Conservation (phyloP, 2,797 vertebrate species). For the Calcarius lapponicus region DNA sequence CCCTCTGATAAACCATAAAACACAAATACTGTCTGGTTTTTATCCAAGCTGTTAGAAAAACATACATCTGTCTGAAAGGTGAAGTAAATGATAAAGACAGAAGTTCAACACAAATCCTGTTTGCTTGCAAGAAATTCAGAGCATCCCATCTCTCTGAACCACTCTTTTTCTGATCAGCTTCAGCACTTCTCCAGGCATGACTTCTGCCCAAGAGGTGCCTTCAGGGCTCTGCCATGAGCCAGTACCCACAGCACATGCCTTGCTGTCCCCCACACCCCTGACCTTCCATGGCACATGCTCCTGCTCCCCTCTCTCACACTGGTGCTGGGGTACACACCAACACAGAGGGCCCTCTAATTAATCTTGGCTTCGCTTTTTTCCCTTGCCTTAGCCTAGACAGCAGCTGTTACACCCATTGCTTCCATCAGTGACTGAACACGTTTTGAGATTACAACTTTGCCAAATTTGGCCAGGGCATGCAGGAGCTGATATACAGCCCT, state of each 20-base stretch:
- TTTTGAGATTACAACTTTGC: not conserved
- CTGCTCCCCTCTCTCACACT: not conserved
- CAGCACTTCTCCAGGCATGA: not conserved
- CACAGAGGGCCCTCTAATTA: not conserved
- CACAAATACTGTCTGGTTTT: not conserved
- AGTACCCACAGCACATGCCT: rapidly evolving
- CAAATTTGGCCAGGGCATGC: not conserved
- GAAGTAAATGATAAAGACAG: not conserved
- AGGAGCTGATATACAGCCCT: not conserved
- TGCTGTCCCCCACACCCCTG: not conserved
- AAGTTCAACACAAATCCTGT: not conserved
- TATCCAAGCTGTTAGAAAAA: not conserved
- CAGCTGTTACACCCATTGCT: not conserved
- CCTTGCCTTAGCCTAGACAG: not conserved
- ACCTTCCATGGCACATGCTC: not conserved
- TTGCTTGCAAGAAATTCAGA: not conserved
- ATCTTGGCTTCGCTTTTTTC: not conserved
- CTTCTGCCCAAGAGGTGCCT: not conserved
- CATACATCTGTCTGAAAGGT: not conserved
- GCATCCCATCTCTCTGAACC: not conserved
- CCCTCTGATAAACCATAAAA: not conserved
- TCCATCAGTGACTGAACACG: not conserved
- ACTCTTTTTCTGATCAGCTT: not conserved
- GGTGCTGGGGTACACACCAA: not conserved
- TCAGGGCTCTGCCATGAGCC: not conserved